Evolutionary conservation across 2,113 vertebrate genomes (phyloP), one percentile per base, ranked within the genome.

Genomic region (Serilophus lunatus): DNA sequence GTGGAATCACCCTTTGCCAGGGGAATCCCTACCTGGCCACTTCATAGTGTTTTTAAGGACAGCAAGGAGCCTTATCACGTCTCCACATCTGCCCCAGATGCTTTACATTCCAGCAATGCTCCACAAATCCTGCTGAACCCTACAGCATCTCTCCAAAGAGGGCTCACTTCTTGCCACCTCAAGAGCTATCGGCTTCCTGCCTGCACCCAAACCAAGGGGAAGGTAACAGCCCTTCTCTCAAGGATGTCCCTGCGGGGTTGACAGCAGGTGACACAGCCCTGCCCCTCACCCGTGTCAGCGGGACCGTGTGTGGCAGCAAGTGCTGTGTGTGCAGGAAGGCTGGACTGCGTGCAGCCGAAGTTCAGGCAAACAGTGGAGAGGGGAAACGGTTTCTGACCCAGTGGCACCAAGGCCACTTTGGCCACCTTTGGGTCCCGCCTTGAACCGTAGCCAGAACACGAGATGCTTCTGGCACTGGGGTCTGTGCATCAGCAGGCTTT

Each of bases 221-320:
- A 51, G 53, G 53, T 69, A 50, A 83, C 0, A 0, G 18, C 35
- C 13, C 31, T 0, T 4, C 36, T 74, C 24, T 28, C 78, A 57
- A 71, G 59, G 81, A 57, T 90, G 86, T 54, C 35, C 87, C 71
- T 2, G 1, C 28, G 14, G 89, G 60, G 40, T 38, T 2, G 7
- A 6, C 75, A 64, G 89, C 54, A 42, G 94, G 95, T 97, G 96
- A 95, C 95, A 95, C 90, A 95, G 94, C 56, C 92, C 95, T 96
- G 93, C 45, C 65, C 86, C 66, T 81, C 1, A 0, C 13, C 74
- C 1, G 0, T 95, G 93, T 95, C 95, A 91, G 84, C 5, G 4
- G 81, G 89, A 95, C 93, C 81, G 20, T 0, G 2, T 0, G 5
- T 7, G 49, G 76, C 60, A 15, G 51, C 0, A 0, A 64, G 20